Evolutionary conservation across 2,113 vertebrate genomes (phyloP), one percentile per base, ranked within the genome.

Genomic region (Otocyon megalotis): DNA sequence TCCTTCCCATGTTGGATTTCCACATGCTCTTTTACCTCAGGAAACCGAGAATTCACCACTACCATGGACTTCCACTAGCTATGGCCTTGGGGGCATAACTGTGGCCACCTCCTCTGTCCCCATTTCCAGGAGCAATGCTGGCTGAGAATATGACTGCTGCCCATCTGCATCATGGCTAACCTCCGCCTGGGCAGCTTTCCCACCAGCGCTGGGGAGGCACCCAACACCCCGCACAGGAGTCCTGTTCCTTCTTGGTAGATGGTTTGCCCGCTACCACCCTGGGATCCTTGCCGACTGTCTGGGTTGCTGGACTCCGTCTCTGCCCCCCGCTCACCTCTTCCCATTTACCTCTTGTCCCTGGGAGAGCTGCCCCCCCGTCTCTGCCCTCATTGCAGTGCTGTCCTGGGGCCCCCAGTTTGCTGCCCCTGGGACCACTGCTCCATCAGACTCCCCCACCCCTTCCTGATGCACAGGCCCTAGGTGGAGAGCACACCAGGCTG

Each of bases 201-300:
- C 43, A 19, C 65, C 1, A 28, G 37, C 74, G 82, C 83, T 53
- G 30, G 19, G 2, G 19, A 54, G 35, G 48, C 3, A 0, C 6
- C 15, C 6, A 14, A 11, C 2, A 60, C 28, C 28, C 2, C 8
- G 8, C 65, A n/a, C 65, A 8, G 65, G 16, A 69, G 32, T 0
- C 43, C 43, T 43, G 43, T 43, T 43, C 43, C 43, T 43, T 43
- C 43, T 43, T 43, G 43, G 43, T 43, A 43, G 43, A 43, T 43
- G 43, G 43, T 7, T 43, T 43, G 43, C 43, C 43, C 43, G 43
- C 43, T 43, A 43, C 7, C 43, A 43, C 43, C 43, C 43, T 43
- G 43, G 43, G 43, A 43, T 43, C 43, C 43, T 43, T 43, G 43
- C 43, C 43, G 6, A 43, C 43, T 43, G 43, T 43, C 1, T 1